Percentiles rank a stretch among this genome's conserved stretches.
Evolutionary conservation across 2,888 invertebrate genomes (phyloP).

Genomic region (Neoaliturus tenellus): DNA sequence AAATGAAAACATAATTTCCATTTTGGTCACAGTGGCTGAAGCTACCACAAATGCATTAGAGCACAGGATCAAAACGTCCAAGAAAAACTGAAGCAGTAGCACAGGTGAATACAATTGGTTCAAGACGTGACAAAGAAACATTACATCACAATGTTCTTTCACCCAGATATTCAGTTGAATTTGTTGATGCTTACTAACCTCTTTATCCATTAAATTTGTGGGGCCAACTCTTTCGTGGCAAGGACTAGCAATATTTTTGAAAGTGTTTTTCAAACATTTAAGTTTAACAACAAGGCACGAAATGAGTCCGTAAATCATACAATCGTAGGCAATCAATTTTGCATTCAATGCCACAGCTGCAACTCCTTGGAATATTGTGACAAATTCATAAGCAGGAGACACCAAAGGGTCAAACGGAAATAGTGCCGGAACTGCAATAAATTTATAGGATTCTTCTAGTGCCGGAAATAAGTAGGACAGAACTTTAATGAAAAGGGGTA

Average conservation of each 20-base stretch:
- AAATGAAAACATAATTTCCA: slow-evolving; percentile 38
- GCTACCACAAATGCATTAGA: slow-evolving; percentile 51
- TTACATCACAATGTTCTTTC: slow-evolving; percentile 22
- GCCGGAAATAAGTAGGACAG: slow-evolving; percentile 1
- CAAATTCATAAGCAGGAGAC: slow-evolving; percentile 36
- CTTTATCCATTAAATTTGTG: background rate
- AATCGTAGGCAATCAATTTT: slow-evolving; percentile 38
- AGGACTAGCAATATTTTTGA: slow-evolving; percentile 9
- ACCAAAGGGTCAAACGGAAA: slow-evolving; percentile 26
- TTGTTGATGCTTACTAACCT: background rate
- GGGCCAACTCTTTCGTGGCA: background rate
- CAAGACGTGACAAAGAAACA: background rate
- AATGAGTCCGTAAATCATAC: slow-evolving; percentile 38
- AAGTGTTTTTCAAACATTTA: background rate
- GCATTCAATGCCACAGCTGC: slow-evolving; percentile 25
- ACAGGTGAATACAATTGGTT: slow-evolving; percentile 42
- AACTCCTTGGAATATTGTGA: slow-evolving; percentile 16
- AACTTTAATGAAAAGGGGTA: slow-evolving; percentile 27
- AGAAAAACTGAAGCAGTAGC: slow-evolving; percentile 48
- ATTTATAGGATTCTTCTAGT: background rate
- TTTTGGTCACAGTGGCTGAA: slow-evolving; percentile 24
- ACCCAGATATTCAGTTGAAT: slow-evolving; percentile 8
- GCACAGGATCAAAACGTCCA: slow-evolving; percentile 34
- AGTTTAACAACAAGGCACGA: slow-evolving; percentile 22
- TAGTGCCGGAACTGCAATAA: slow-evolving; percentile 41